Base-by-base conservation (phyloP, 2,113 vertebrate species). In the Macroglossus sobrinus region DNA sequence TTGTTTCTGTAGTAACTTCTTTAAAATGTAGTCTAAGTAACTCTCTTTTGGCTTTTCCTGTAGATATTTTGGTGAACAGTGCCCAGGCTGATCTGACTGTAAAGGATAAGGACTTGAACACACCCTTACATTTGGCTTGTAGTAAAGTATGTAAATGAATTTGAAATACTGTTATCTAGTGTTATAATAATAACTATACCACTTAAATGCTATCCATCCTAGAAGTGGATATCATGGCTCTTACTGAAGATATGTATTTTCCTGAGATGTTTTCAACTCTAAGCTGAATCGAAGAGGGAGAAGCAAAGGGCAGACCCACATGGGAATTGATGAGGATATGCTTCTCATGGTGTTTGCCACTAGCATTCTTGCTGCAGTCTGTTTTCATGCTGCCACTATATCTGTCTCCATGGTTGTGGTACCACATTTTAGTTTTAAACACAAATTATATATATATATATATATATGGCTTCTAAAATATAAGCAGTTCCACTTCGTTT, bases 81-180 rank as follows among this genome's bases (percentile, higher is more conserved):
- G 98, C 98, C 91, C 98, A 98, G 53, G 98, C 98, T 82, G 98
- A 99, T 96, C 98, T 99, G 97, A 98, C 98, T 84, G 93, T 99
- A 82, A 99, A 98, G 19, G 99, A 99, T 89, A 99, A 98, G 88
- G 99, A 99, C 22, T 98, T 99, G 89, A 99, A 99, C 97, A 99
- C 99, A 12, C 98, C 99, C 69, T 98, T 99, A 92, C 99, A 99
- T 96, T 98, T 99, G 97, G 99, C 99, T 87, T 99, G 99, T 98
- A 99, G 98, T 98, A 99, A 99, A 92, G 99, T 99, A 98, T 98
- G 99, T 99, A 72, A 94, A 95, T 61, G 59, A 24, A 85, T 21
- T 71, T 43, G 35, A 79, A 59, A 72, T 38, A 53, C 0, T n/a
- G 7, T 45, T 84, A 33, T 38, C 71, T 91, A 38, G 3, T 61